Evolutionary conservation across 2,113 vertebrate species (phyloP).

Genomic region (Melanerpes aurifrons): DNA sequence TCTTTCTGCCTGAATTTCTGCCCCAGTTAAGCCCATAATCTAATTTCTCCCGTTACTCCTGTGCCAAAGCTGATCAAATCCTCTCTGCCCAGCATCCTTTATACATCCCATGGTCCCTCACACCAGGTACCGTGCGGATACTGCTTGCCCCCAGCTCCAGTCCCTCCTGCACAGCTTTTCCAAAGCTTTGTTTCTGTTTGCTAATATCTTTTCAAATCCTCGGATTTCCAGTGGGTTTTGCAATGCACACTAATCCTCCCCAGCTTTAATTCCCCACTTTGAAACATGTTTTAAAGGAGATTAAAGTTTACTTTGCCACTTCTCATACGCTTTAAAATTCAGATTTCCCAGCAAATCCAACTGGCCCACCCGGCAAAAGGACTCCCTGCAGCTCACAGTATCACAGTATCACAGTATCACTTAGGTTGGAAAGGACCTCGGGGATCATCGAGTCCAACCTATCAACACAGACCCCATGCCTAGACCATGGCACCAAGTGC

Average conservation of each 20-base stretch:
- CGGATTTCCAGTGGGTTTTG: background rate
- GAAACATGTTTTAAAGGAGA: background rate
- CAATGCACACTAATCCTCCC: background rate
- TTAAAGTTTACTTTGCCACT: conserved; percentile 5
- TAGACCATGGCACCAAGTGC: too few species aligned
- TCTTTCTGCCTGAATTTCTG: background rate
- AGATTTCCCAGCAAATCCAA: background rate
- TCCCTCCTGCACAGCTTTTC: background rate
- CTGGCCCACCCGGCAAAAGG: background rate
- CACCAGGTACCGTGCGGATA: rapidly evolving
- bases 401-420: too few species aligned
- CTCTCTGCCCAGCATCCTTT: background rate
- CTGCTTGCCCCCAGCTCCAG: rapidly evolving
- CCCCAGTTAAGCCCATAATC: background rate
- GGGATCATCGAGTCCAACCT: too few species aligned
- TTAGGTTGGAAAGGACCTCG: too few species aligned
- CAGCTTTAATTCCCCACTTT: background rate
- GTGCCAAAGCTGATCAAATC: background rate
- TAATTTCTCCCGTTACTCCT: rapidly evolving
- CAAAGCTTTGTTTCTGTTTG: background rate
- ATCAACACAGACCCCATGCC: too few species aligned
- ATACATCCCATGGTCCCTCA: background rate
- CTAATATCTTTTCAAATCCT: conserved; percentile 17
- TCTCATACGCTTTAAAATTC: background rate
- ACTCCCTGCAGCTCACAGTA: background rate